Evolutionary conservation across 2,113 vertebrate species (phyloP), one percentile per base, ranked within the genome.

Genomic region (Cyphomyrus discorhynchus): DNA sequence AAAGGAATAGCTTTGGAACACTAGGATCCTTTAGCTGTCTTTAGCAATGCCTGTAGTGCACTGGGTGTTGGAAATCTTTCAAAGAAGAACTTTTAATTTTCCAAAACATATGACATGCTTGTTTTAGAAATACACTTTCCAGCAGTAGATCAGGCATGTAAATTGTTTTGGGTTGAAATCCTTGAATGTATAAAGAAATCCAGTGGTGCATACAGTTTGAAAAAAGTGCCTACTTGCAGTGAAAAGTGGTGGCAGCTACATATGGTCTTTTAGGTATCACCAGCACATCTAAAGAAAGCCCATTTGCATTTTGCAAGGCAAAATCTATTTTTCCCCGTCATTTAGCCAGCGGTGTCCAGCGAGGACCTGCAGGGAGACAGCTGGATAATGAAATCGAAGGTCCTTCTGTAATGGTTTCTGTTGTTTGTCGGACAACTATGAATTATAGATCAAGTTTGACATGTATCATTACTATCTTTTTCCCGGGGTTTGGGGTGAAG

Each of bases 371-470:
- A 88, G 89, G 92, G 91, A 92, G 89, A 91, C 91, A 13, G 91
- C 87, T 58, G 91, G 92, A 93, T 92, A 92, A 94, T 94, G 90
- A 92, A 90, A 93, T 83, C 46, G 88, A 91, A 90, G 89, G 87
- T 86, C 50, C 45, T 91, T 89, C 66, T 70, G 15, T 24, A 4
- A 13, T 92, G 90, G 91, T 92, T 89, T 91, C 90, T 92, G 70
- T 88, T 89, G 88, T 91, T 90, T 92, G 87, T 89, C 87, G 89
- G 82, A 92, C 86, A 53, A 88, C 91, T 89, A 88, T 91, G 92
- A 93, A 93, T 91, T 1, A 62, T 89, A 92, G 92, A 94, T 93
- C 91, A 91, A 56, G 93, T 90, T 77, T 86, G 89, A 86, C 31
- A 66, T 86, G 52, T 53, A 53, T 89, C 74, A 82, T 56, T 83